A percentile compares a stretch with the other conserved stretches of the same genome.
These are phyloP conservation scores for Pao palembangensis DNA, from an alignment of 2,113 vertebrate genomes.

Conservation along the genomic window DNA sequence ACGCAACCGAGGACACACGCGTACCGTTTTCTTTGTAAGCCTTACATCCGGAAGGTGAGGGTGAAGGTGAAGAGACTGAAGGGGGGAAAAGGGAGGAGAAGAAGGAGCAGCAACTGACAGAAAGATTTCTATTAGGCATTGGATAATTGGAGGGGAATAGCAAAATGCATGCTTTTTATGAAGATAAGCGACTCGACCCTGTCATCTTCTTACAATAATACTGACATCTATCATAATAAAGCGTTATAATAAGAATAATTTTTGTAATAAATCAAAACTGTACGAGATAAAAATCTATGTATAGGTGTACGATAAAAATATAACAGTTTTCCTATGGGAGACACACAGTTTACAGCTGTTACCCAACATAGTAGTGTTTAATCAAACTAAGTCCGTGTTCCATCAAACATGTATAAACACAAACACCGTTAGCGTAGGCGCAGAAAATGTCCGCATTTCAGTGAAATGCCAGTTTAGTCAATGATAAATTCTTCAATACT, in stretches of 20 bases:
- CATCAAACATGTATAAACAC: slow-evolving; percentile 14
- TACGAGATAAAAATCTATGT: slow-evolving; percentile 54
- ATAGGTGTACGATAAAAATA: slow-evolving; percentile 64
- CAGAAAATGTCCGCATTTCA: slow-evolving; percentile 45
- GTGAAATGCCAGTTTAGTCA: slow-evolving; percentile 47
- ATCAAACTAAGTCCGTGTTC: slow-evolving; percentile 39
- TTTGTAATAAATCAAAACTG: slow-evolving; percentile 63
- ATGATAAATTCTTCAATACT: slow-evolving; percentile 20
- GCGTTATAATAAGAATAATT: slow-evolving; percentile 65
- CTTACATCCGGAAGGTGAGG: slow-evolving; percentile 68
- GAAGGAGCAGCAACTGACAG: slow-evolving; percentile 21
- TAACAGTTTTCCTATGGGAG: slow-evolving; percentile 45
- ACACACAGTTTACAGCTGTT: slow-evolving; percentile 68
- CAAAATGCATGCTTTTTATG: slow-evolving; percentile 77
- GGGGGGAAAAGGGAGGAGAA: slow-evolving; percentile 17
- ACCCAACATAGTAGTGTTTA: slow-evolving; percentile 49
- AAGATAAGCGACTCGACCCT: slow-evolving; percentile 61
- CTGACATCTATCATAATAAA: slow-evolving; percentile 57
- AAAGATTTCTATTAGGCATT: slow-evolving; percentile 37
- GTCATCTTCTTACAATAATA: slow-evolving; percentile 62
- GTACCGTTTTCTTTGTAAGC: slow-evolving; percentile 60
- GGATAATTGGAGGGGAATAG: slow-evolving; percentile 30
- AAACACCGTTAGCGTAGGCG: slow-evolving; percentile 21
- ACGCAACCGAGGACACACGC: slow-evolving; percentile 53
- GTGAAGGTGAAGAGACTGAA: slow-evolving; percentile 18